Evolutionary conservation across 1,140 invertebrate genomes (phyloP), one percentile per base, ranked within the genome.

Genomic region (Battus philenor): DNA sequence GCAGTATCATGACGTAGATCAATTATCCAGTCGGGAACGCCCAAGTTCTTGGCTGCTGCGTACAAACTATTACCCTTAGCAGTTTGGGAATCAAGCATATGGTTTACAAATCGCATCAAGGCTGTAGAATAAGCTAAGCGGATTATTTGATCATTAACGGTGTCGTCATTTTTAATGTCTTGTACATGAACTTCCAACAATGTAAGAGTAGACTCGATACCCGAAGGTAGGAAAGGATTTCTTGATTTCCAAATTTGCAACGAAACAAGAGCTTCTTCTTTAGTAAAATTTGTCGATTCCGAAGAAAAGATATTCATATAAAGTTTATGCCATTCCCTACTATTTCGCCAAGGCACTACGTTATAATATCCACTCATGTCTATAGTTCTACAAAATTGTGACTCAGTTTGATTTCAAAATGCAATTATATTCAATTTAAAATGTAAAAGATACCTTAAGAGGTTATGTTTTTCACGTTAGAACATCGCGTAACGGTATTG

Each of bases 1-100:
- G 90, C 89, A n/a, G 88, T 87, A 45, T 91, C 88, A 55, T 92
- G 90, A 30, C 91, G 74, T n/a, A 92, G 61, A 45, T 90, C 87
- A 2, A 92, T 88, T 45, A 92, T 87, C 90, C 90, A 92, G 24
- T 88, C 86, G 9, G 91, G 91, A 29, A 92, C 88, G 18, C 87
- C 87, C 11, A 90, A 54, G 49, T 87, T 84, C 16, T 83, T 82
- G 1, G 90, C 90, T 16, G 90, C 87, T 55, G 87, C 68, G 52
- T 89, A 88, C 27, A 91, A 66, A 18, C 89, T 89, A 1, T 68
- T 59, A 11, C 86, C 81, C 59, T 87, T 88, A 0, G 69, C 81
- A 10, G 86, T 81, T 39, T 87, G 84, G 41, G 85, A 64, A 44
- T 89, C 87, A 10, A 87, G 71, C 57, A 90, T 89, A 47, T 90